Conservation (phyloP, 2,797 vertebrate species). For the Enteromius afrohamiltoni region DNA sequence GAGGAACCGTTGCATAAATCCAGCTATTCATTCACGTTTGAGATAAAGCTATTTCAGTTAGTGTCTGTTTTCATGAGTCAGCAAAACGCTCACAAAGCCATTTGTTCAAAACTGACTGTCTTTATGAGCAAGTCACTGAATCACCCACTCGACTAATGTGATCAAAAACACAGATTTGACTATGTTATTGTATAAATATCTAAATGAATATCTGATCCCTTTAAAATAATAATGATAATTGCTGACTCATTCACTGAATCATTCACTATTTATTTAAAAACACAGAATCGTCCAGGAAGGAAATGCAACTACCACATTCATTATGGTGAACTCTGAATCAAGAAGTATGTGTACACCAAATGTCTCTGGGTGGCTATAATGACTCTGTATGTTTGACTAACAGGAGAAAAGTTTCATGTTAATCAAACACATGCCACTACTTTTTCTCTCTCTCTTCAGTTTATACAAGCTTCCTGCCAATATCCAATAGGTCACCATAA, state of each 20-base stretch:
- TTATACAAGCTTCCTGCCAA: conserved; percentile 40
- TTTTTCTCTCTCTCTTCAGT: not conserved
- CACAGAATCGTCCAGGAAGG: not conserved
- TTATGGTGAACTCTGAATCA: conserved; percentile 42
- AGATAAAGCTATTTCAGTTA: not conserved
- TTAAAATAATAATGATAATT: not conserved
- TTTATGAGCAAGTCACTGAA: not conserved
- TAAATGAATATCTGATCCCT: not conserved
- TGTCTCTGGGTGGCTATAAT: conserved; percentile 28
- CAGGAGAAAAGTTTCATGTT: conserved; percentile 36
- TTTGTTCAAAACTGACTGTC: not conserved
- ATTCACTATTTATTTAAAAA: not conserved
- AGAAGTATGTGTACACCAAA: conserved; percentile 22
- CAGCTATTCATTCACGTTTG: not conserved
- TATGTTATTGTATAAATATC: not conserved
- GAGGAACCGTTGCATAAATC: not conserved
- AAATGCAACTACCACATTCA: not conserved
- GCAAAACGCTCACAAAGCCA: not conserved
- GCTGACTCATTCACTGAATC: not conserved
- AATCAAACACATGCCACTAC: conserved; percentile 33
- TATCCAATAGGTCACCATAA: conserved; percentile 51
- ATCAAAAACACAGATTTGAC: not conserved
- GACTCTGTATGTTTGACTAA: conserved; percentile 36
- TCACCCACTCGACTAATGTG: not conserved
- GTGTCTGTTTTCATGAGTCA: not conserved